phyloP scores from a whole-genome alignment of 1,140 invertebrate genomes.

The Drosophila funebris region DNA sequence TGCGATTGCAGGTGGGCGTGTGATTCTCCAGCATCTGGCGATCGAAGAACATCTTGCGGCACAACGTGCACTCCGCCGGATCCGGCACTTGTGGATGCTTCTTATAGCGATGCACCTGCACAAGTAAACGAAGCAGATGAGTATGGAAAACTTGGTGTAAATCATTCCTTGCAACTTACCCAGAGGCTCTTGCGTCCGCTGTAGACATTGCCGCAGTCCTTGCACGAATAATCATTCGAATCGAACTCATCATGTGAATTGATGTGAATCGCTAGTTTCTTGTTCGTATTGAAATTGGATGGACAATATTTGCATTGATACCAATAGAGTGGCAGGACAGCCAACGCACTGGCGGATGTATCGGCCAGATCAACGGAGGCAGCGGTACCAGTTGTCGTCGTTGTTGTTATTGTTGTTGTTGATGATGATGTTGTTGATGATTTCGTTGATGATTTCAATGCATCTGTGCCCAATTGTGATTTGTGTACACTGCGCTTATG shows the following conservation, averaged over 20 bases:
- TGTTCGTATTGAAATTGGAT: conserved; percentile 82
- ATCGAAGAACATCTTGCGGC: conserved; percentile 81
- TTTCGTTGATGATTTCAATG: conserved; percentile 17
- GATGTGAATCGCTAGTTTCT: conserved; percentile 83
- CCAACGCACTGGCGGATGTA: not conserved
- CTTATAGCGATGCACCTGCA: conserved; percentile 82
- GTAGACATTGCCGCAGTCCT: conserved; percentile 83
- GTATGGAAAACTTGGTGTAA: too few relatives aligned
- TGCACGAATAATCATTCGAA: conserved; percentile 82
- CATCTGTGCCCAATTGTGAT: conserved; percentile 7
- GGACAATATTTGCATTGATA: conserved; percentile 83
- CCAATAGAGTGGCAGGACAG: conserved; percentile 68
- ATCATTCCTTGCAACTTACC: conserved; percentile 63
- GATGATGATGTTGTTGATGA: conserved; percentile 26
- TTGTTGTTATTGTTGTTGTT: not conserved
- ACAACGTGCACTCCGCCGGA: conserved; percentile 76
- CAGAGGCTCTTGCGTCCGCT: conserved; percentile 82
- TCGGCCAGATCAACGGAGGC: conserved; percentile 17
- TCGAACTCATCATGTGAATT: conserved; percentile 83
- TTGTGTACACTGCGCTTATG: conserved; percentile 70
- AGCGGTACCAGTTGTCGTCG: not conserved
- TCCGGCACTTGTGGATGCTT: conserved; percentile 82
- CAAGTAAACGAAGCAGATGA: not conserved
- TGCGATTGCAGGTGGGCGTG: conserved; percentile 79
- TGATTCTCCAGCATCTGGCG: conserved; percentile 81